Evolutionary conservation across 2,888 invertebrate genomes (phyloP).

Genomic region (Didymodactylos carnosus): DNA sequence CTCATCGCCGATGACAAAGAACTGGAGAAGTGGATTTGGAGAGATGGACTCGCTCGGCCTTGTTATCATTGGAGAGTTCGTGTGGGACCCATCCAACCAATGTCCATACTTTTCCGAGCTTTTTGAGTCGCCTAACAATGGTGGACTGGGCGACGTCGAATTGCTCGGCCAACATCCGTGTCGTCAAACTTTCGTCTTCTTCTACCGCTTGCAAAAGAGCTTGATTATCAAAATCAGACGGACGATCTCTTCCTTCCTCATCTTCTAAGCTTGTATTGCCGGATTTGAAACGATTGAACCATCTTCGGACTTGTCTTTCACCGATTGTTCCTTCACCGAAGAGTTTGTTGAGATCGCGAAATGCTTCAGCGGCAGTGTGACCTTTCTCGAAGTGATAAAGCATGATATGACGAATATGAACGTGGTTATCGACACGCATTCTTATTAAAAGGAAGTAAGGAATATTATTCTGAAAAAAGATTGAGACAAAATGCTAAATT

Average conservation of each 20-base stretch:
- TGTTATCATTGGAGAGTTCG: neutral
- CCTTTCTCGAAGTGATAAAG: neutral
- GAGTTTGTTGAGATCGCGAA: neutral
- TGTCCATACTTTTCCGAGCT: too few relatives aligned
- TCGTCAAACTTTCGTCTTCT: too few relatives aligned
- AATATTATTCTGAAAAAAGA: neutral
- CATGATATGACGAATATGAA: neutral
- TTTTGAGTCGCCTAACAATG: too few relatives aligned
- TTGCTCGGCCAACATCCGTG: too few relatives aligned
- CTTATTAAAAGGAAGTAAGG: neutral
- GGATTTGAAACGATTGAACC: too few relatives aligned
- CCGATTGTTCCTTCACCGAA: neutral
- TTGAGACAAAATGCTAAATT: neutral
- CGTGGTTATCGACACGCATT: neutral
- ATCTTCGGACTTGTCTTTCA: too few relatives aligned
- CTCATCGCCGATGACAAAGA: neutral
- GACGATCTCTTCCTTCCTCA: too few relatives aligned
- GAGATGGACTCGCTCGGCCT: neutral
- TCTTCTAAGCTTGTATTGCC: too few relatives aligned
- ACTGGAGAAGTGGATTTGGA: neutral
- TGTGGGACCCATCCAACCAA: neutral
- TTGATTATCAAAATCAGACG: too few relatives aligned
- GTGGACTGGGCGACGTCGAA: too few relatives aligned
- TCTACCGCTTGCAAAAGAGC: too few relatives aligned
- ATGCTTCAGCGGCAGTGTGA: neutral